A percentile compares a stretch with the other conserved stretches of the same genome.
Conservation (phyloP, 2,888 invertebrate species). For the Drosophila stalkeri region DNA sequence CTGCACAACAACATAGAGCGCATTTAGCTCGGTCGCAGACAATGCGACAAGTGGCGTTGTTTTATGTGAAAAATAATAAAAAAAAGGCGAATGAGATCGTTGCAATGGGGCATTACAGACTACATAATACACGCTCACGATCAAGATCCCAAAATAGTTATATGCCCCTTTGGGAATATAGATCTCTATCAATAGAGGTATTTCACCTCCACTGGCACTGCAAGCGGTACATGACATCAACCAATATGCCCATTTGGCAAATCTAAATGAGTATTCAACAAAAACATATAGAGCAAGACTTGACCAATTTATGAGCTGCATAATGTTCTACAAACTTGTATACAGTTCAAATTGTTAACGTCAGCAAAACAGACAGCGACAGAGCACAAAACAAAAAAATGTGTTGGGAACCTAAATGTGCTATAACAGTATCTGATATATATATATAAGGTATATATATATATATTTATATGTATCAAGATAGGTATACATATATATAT, state of each 20-base stretch:
- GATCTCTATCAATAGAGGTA: background rate
- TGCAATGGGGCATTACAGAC: background rate
- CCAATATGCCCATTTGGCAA: background rate
- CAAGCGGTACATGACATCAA: too few species aligned
- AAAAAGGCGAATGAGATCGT: background rate
- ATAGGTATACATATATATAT: background rate
- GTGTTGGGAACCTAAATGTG: conserved; percentile 35
- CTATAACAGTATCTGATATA: background rate
- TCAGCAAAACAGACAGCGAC: conserved; percentile 56
- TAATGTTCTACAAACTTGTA: conserved; percentile 29
- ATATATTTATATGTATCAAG: background rate
- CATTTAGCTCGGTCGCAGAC: conserved; percentile 36
- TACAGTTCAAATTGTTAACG: conserved; percentile 36
- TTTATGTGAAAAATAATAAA: conserved; percentile 39
- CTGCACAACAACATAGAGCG: conserved; percentile 15
- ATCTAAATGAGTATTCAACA: background rate
- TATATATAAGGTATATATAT: background rate
- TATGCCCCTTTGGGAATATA: too few species aligned
- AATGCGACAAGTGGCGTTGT: conserved; percentile 40
- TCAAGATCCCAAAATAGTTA: background rate
- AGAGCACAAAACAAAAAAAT: conserved; percentile 25
- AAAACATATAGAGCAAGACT: conserved; percentile 9
- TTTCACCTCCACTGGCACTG: background rate
- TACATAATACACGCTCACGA: background rate
- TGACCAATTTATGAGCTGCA: conserved; percentile 26